Evolutionary conservation across 2,888 invertebrate species (phyloP).

Genomic region (Megalurothrips usitatus): DNA sequence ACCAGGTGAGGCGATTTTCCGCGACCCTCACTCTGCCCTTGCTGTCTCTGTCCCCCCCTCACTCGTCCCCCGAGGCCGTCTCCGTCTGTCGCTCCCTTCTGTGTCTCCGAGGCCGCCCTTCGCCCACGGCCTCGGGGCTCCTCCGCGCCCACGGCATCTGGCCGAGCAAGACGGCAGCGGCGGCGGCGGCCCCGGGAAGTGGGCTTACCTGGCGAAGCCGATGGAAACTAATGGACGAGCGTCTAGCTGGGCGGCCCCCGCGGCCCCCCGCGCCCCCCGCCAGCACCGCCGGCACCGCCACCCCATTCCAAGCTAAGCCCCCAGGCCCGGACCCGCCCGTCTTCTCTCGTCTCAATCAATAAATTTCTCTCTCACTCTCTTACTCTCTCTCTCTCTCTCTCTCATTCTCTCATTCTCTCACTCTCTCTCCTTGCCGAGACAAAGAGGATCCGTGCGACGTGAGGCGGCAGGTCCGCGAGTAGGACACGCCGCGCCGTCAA

Average conservation of each 20-base stretch:
- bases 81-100: no score
- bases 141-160: background rate
- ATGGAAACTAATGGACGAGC: conserved; percentile 11
- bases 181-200: background rate
- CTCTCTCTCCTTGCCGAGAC: background rate
- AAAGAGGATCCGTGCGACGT: no score
- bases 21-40: no score
- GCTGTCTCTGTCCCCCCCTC: no score
- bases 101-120: no score
- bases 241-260: background rate
- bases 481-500: no score
- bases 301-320: background rate
- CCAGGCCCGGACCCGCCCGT: background rate
- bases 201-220: conserved; percentile 4
- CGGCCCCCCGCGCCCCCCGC: no score
- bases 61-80: no score
- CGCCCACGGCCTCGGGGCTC: no score
- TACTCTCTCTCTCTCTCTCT: conserved; percentile 1
- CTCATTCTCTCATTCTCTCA: background rate
- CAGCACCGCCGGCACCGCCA: background rate
- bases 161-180: no score
- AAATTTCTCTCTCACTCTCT: background rate
- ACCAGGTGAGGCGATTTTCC: no score
- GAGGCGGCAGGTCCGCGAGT: no score
- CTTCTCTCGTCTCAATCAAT: background rate